These are phyloP conservation scores for Trissonchulus sp. DNA, from an alignment of 2,888 invertebrate species.

Conservation along the genomic window DNA sequence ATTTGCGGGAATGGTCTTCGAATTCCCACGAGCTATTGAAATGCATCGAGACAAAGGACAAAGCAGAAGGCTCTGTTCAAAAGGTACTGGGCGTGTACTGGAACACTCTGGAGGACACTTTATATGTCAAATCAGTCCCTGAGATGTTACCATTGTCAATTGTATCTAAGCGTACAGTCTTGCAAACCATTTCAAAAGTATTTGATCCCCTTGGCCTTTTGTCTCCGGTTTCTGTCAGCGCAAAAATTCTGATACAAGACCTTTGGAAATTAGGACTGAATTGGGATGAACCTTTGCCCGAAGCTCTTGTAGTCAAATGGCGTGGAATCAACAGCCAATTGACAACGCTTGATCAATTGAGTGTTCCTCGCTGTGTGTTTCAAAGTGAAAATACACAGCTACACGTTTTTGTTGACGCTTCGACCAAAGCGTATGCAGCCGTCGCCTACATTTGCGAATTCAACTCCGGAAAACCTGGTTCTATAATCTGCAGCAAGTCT, in stretches of 20 bases:
- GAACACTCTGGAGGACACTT: slow-evolving; percentile 9
- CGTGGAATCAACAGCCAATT: background rate
- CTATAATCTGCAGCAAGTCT: background rate
- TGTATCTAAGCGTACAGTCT: slow-evolving; percentile 12
- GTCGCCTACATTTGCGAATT: background rate
- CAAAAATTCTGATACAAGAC: slow-evolving; percentile 17
- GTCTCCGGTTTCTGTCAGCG: slow-evolving; percentile 4
- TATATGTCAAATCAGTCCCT: no score
- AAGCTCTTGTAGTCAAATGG: background rate
- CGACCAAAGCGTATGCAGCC: slow-evolving; percentile 4
- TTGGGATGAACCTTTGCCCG: slow-evolving; percentile 23
- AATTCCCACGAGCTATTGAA: background rate
- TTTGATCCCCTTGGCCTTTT: slow-evolving; percentile 14
- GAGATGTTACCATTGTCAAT: background rate
- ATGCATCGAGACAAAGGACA: background rate
- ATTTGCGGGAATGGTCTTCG: slow-evolving; percentile 20
- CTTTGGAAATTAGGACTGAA: slow-evolving; percentile 19
- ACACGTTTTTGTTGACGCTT: slow-evolving; percentile 11
- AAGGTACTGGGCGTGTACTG: slow-evolving; percentile 25
- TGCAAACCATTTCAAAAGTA: slow-evolving; percentile 2
- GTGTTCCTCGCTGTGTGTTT: no score
- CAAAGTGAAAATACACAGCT: no score
- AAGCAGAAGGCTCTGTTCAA: background rate
- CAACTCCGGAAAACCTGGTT: background rate
- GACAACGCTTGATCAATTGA: no score